Evolutionary conservation across 2,797 vertebrate species (phyloP).

Genomic region (Rhadinocentrus ornatus): DNA sequence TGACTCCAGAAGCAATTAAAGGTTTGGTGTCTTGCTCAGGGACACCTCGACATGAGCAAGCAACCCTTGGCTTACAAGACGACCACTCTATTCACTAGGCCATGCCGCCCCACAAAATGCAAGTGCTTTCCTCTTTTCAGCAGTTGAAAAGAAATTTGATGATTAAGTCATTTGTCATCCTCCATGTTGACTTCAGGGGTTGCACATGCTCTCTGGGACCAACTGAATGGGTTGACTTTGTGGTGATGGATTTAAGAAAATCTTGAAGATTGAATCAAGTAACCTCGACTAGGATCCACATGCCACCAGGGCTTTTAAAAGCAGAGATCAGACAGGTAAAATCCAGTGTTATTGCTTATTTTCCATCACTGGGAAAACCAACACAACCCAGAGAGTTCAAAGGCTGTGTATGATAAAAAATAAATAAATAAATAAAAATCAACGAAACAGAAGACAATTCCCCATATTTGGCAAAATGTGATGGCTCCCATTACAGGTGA

Average conservation of each 20-base stretch:
- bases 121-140: not conserved
- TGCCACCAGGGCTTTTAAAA: not conserved
- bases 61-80: no score
- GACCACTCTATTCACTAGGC: no score
- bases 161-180: not conserved
- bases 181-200: not conserved
- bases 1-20: no score
- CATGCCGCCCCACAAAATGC: no score
- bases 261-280: not conserved
- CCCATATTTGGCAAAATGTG: not conserved
- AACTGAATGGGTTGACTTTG: not conserved
- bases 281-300: not conserved
- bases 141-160: not conserved
- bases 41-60: no score
- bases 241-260: not conserved
- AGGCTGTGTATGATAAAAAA: not conserved
- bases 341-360: not conserved
- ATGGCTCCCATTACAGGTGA: not conserved
- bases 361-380: not conserved
- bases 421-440: no score
- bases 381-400: not conserved
- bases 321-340: not conserved
- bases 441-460: not conserved
- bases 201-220: not conserved
- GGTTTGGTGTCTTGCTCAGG: no score